Evolutionary conservation across 2,797 vertebrate genomes (phyloP).

Genomic region (Pagetopsis macropterus): DNA sequence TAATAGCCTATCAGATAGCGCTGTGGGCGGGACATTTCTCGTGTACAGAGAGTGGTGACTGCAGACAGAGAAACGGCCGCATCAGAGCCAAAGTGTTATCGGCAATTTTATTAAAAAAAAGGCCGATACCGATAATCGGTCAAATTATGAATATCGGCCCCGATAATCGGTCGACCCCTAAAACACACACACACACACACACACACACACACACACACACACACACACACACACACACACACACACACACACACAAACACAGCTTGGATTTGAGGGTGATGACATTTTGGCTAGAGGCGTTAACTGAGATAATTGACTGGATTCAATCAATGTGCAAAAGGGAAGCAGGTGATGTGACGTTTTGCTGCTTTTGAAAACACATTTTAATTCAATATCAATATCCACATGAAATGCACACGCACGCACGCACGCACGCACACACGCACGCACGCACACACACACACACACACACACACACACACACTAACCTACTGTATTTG

Average conservation of each 20-base stretch:
- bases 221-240: too few species aligned
- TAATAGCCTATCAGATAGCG: too few species aligned
- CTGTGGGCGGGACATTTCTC: too few species aligned
- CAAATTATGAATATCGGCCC: too few species aligned
- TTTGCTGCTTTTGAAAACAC: slow-evolving; percentile 20
- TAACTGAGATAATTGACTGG: slow-evolving; percentile 27
- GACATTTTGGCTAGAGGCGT: neutral
- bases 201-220: too few species aligned
- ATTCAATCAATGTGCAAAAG: neutral
- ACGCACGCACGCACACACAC: neutral
- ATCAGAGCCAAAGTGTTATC: too few species aligned
- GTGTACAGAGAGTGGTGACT: too few species aligned
- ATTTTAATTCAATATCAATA: slow-evolving; percentile 10
- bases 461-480: neutral
- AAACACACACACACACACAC: too few species aligned
- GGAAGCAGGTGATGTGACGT: slow-evolving; percentile 9
- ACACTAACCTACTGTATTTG: neutral
- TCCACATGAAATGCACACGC: neutral
- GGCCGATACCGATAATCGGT: too few species aligned
- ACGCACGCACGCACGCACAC: neutral
- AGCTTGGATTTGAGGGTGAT: neutral
- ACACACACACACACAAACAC: neutral
- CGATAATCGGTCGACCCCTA: too few species aligned
- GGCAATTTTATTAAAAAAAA: too few species aligned
- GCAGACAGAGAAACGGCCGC: too few species aligned